Evolutionary conservation across 2,888 invertebrate species (phyloP).

Genomic region (Hydraecia micacea): DNA sequence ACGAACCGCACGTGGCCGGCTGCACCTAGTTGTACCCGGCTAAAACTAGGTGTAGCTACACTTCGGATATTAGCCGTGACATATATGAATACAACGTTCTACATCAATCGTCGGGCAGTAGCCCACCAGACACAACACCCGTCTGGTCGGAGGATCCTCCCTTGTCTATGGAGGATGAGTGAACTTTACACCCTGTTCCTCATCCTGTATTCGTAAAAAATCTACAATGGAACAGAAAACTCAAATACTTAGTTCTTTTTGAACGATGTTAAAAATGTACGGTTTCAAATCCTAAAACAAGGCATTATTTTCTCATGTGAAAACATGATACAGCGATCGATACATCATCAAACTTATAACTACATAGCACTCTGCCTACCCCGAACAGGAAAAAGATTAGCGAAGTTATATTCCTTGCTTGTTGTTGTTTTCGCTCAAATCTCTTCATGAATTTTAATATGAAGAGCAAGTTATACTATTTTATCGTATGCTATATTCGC

Average conservation of each 20-base stretch:
- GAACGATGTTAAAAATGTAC: neutral
- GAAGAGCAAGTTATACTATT: constrained; percentile 31
- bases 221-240: neutral
- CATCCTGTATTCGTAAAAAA: neutral
- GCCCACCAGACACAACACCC: neutral
- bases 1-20: no score
- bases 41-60: no score
- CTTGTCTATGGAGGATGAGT: neutral
- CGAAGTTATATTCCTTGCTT: constrained; percentile 34
- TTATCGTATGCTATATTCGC: constrained; percentile 2
- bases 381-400: constrained; percentile 55
- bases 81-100: no score
- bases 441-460: constrained; percentile 65
- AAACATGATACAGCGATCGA: constrained; percentile 1
- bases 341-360: constrained; percentile 24
- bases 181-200: neutral
- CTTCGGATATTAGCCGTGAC: no score
- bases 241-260: no score
- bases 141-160: neutral
- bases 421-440: constrained; percentile 51
- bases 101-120: neutral
- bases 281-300: neutral
- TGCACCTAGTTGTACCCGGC: no score
- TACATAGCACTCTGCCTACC: constrained; percentile 39
- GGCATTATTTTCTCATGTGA: neutral